Evolutionary conservation across 1,140 invertebrate genomes (phyloP), one percentile per base, ranked within the genome.

Genomic region (Bombus fervidus): DNA sequence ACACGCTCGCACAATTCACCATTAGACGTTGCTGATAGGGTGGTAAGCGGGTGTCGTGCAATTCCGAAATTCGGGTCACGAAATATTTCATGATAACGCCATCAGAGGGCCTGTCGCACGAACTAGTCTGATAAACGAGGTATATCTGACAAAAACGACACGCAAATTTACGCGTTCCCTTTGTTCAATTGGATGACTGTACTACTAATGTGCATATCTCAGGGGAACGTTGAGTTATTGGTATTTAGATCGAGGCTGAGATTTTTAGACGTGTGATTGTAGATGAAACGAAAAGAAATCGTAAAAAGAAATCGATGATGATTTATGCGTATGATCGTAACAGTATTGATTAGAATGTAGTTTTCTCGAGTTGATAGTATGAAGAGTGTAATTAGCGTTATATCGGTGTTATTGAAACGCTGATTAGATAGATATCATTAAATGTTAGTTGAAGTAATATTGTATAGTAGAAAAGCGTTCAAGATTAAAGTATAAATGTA

Each of bases 61-160:
- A 85, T 82, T 68, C 62, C 76, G 88, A 90, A 68, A 92, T 92
- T 92, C 88, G 85, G 91, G 91, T 92, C 91, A 92, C 88, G 91
- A 90, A 92, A 91, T 92, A 91, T 91, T 92, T 92, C 88, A 88
- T 85, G 91, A 92, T 92, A 92, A 90, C 85, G 34, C 86, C 85
- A 86, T 85, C 69, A 88, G 91, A 91, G 82, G 87, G 86, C 72
- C 82, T 73, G 74, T 79, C 76, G 82, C 66, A 73, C 73, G 59
- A 72, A 79, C 68, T 15, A 31, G 9, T 5, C 85, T 88, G 87
- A 88, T 92, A 91, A 91, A 91, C 69, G 71, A 85, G 81, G 43
- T 69, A 75, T 87, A 86, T 82, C 43, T 62, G 53, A 69, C 39
- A 53, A 74, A 86, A 34, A 81, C 28, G 69, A 10, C 68, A 66